These are phyloP conservation scores for Leistus spinibarbis DNA, from an alignment of 2,888 invertebrate species.

Conservation along the genomic window DNA sequence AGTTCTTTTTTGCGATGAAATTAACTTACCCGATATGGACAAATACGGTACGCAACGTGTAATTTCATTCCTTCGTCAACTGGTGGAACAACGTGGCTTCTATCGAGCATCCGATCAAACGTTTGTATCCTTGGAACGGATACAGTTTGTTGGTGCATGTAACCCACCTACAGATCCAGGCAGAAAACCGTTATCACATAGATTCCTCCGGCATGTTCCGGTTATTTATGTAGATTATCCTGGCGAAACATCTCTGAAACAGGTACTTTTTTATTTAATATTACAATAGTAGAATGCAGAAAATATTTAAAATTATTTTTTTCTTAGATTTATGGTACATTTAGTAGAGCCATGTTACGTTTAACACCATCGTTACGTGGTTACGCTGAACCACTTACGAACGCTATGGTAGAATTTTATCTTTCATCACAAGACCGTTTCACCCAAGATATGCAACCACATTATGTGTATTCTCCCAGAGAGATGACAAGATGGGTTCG, in stretches of 20 bases:
- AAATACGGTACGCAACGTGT: conserved; percentile 97
- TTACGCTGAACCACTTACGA: conserved; percentile 95
- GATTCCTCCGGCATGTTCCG: conserved; percentile 92
- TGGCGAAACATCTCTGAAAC: conserved; percentile 95
- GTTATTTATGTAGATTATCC: conserved; percentile 99
- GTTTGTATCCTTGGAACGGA: conserved; percentile 96
- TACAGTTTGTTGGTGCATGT: conserved; percentile 99
- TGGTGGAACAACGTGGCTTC: conserved; percentile 95
- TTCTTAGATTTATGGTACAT: conserved; percentile 92
- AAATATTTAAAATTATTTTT: neutral
- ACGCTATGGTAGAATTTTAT: conserved; percentile 99
- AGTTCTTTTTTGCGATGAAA: conserved; percentile 99
- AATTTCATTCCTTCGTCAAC: conserved; percentile 97
- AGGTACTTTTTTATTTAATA: conserved; percentile 58
- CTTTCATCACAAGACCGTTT: conserved; percentile 95
- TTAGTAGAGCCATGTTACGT: conserved; percentile 96
- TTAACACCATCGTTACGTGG: conserved; percentile 90
- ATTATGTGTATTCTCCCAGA: conserved; percentile 98
- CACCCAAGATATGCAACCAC: conserved; percentile 99
- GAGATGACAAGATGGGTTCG: conserved; percentile 99
- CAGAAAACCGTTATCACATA: conserved; percentile 86
- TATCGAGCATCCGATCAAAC: conserved; percentile 91
- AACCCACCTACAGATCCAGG: conserved; percentile 99
- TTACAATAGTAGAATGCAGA: neutral
- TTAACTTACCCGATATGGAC: conserved; percentile 99